Base-by-base conservation (phyloP, 2,797 vertebrate species). In the Tadarida brasiliensis region DNA sequence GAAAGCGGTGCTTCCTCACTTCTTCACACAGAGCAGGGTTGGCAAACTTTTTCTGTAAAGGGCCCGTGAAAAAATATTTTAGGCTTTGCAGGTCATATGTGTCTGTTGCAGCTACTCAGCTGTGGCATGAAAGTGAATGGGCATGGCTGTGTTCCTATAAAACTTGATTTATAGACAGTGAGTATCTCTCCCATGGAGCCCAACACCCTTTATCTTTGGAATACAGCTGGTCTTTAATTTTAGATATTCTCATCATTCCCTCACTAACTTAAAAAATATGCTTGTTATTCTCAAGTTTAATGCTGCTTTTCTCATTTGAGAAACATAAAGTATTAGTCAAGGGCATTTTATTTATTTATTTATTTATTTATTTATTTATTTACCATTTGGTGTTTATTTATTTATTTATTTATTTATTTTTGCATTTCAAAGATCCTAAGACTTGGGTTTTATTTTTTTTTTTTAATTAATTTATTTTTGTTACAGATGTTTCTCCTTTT, bases 231-330 rank as follows among this genome's bases (percentile, higher is more conserved):
- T 47, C n/a, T 70, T 61, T 56, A 73, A 39, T 56, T 89, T 93
- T 12, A 85, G 49, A 63, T 84, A 63, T 57, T 61, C 22, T 93
- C 9, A 81, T 20, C 11, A 44, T 71, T 33, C 17, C 19, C 22
- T 91, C 44, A 77, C 11, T 76, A 80, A 49, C 47, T 83, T 67
- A 16, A 33, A 87, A 92, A 83, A 54, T 10, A n/a, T 11, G 5
- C 17, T 44, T 67, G 28, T 86, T 88, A 54, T 84, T 84, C 33
- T 87, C 57, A 85, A 67, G 20, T 91, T 71, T 81, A n/a, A 85
- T 90, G 61, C 24, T 87, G 44, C 35, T 12, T 86, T 85, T 84
- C 44, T 87, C 3, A 35, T 94, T 74, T 61, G 65, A 90, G 49
- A 76, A 94, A 57, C 71, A 59, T 19, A 67, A 78, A 94, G 6